These are phyloP conservation scores for Grus americana DNA, from an alignment of 2,113 vertebrate species.

Conservation along the genomic window DNA sequence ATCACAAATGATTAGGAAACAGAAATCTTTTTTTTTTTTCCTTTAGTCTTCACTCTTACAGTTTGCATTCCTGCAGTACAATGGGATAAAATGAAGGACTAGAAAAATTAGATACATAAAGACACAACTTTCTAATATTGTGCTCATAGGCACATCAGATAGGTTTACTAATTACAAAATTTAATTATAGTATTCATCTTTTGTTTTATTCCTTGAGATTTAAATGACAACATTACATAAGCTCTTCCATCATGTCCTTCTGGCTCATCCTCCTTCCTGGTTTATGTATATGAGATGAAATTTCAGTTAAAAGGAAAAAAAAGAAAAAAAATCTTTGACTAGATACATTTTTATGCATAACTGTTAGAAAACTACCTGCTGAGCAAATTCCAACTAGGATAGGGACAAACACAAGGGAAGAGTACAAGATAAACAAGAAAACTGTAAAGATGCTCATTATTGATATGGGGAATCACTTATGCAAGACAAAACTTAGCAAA, in stretches of 20 bases:
- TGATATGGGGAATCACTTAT: background rate
- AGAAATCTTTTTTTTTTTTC: background rate
- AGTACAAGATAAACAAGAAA: background rate
- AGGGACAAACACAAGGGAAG: background rate
- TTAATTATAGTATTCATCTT: constrained; percentile 55
- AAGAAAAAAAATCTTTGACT: background rate
- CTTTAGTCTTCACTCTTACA: background rate
- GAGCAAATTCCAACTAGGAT: background rate
- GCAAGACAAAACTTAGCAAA: background rate
- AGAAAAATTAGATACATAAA: background rate
- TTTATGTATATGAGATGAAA: background rate
- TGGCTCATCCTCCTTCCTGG: background rate
- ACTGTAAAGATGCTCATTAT: background rate
- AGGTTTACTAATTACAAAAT: constrained; percentile 36
- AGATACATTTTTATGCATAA: background rate
- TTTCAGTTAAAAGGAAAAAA: background rate
- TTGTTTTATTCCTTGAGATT: constrained; percentile 37
- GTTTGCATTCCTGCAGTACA: background rate
- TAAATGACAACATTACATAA: constrained; percentile 41
- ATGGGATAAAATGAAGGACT: background rate
- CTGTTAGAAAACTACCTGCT: background rate
- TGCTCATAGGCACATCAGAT: background rate
- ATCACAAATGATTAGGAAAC: background rate
- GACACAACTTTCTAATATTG: background rate
- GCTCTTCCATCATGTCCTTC: constrained; percentile 46